A percentile compares a stretch with the other conserved stretches of the same genome.
Evolutionary conservation across 2,797 vertebrate genomes (phyloP).

Genomic region (Platalea minor): DNA sequence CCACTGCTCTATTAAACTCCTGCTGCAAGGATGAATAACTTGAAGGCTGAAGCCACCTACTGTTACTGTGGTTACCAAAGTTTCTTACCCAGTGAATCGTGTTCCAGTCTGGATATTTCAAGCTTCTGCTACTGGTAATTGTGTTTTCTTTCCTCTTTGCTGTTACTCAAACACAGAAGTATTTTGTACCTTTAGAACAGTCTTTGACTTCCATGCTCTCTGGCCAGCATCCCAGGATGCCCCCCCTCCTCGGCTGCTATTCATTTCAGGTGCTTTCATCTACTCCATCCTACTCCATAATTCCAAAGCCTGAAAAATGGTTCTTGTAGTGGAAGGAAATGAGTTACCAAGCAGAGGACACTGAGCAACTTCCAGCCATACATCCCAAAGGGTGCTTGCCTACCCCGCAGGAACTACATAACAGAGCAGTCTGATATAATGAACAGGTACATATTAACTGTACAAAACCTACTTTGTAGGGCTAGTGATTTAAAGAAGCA

Average conservation of each 20-base stretch:
- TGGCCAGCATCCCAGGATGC: not conserved
- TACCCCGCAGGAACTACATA: not conserved
- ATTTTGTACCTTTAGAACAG: not conserved
- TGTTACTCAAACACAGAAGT: not conserved
- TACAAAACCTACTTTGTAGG: not conserved
- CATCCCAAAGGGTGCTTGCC: not conserved
- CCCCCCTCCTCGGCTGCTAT: accelerated
- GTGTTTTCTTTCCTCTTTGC: not conserved
- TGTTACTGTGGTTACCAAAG: slow-evolving; percentile 13
- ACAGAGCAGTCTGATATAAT: not conserved
- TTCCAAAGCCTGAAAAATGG: not conserved
- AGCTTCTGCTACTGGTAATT: not conserved
- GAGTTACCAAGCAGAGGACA: not conserved
- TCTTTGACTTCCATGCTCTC: not conserved
- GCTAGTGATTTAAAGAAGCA: not conserved
- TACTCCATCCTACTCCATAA: not conserved
- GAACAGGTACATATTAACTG: not conserved
- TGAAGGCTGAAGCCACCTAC: not conserved
- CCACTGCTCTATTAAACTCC: not conserved
- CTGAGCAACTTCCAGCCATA: not conserved
- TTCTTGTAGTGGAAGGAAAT: not conserved
- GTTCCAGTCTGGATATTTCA: not conserved
- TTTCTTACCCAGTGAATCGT: not conserved
- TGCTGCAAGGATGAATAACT: not conserved
- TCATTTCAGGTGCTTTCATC: not conserved